phyloP scores from a whole-genome alignment of 2,888 invertebrate genomes.

The Branchipolynoe longqiensis region DNA sequence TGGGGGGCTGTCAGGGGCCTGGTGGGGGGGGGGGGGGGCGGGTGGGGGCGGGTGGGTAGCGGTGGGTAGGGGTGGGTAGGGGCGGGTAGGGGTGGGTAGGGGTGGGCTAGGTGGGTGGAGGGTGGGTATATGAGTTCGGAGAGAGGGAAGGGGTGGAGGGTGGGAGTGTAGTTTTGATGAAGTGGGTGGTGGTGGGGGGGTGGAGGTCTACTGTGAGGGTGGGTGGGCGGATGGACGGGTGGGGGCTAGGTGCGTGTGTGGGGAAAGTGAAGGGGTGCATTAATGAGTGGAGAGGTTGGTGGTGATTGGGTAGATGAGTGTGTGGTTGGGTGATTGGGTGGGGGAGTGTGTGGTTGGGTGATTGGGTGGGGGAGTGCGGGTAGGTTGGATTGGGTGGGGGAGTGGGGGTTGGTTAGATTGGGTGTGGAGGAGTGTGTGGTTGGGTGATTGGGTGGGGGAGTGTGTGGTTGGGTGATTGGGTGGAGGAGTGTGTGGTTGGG shows the following conservation, averaged over 20 bases:
- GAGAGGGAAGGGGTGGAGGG: background rate
- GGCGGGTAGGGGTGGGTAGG: background rate
- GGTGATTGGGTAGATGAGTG: too few species aligned
- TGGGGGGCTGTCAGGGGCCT: background rate
- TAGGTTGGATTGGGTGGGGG: too few species aligned
- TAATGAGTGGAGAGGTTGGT: background rate
- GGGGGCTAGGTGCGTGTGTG: background rate
- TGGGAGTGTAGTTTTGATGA: background rate
- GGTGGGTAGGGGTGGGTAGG: background rate
- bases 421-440: too few species aligned
- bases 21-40: background rate
- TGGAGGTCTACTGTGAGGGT: background rate
- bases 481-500: too few species aligned
- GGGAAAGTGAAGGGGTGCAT: background rate
- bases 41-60: background rate
- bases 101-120: background rate
- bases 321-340: too few species aligned
- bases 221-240: background rate
- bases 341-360: too few species aligned
- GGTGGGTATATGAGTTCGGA: background rate
- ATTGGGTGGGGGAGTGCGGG: too few species aligned
- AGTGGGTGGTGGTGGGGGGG: background rate
- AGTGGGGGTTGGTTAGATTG: too few species aligned
- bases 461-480: too few species aligned
- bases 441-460: too few species aligned